Percentiles rank a stretch among this genome's conserved stretches.
These are phyloP conservation scores for Macroglossus sobrinus DNA, from an alignment of 2,113 vertebrate species.

Conservation along the genomic window DNA sequence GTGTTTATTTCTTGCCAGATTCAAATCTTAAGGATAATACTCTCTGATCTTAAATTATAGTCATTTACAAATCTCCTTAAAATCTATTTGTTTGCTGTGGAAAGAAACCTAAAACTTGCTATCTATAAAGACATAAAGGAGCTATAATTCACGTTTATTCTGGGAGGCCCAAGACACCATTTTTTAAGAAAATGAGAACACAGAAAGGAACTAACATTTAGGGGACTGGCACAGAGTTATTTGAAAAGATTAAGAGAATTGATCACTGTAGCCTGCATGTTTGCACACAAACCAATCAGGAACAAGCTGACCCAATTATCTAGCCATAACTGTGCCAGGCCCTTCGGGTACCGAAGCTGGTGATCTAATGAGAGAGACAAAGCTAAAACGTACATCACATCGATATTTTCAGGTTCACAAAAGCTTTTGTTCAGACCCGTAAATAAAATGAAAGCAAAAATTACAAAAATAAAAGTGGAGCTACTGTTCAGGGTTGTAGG, in stretches of 20 bases:
- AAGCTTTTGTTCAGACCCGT: neutral
- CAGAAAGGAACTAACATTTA: neutral
- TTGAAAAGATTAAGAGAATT: neutral
- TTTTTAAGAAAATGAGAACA: conserved; percentile 28
- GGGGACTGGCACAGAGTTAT: neutral
- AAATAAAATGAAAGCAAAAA: neutral
- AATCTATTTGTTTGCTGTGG: conserved; percentile 36
- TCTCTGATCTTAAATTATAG: conserved; percentile 41
- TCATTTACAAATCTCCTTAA: conserved; percentile 11
- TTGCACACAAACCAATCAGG: neutral
- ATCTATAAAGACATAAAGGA: conserved; percentile 24
- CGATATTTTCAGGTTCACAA: neutral
- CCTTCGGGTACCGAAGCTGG: neutral
- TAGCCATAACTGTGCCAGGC: neutral
- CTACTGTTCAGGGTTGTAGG: neutral
- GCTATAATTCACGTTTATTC: neutral
- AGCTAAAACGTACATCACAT: neutral
- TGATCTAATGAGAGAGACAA: neutral
- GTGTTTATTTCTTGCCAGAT: neutral
- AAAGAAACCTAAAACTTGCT: conserved; percentile 32
- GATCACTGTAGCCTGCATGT: neutral
- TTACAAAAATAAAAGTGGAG: neutral
- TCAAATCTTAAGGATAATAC: conserved; percentile 23
- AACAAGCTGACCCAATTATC: neutral
- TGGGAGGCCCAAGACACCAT: neutral